Base-by-base conservation (phyloP, 1,140 invertebrate genomes). In the Cylas formicarius region DNA sequence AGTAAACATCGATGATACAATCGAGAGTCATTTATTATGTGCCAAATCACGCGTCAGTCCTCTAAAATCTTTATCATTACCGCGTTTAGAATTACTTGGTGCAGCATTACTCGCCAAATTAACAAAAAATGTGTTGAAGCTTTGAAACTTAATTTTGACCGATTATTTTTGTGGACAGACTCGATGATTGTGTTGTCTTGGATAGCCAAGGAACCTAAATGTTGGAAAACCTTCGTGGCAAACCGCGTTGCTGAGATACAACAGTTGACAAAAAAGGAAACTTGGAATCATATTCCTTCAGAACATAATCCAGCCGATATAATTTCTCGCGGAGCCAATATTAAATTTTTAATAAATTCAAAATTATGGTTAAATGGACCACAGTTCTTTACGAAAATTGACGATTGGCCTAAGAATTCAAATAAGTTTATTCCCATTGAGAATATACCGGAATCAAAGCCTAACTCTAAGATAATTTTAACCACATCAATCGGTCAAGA, bases 231-330 rank as follows among this genome's bases (percentile, higher is more conserved):
- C 7, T 50, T 50, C 26, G 22, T 50, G 4, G 22, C 46, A 4
- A 52, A 52, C 35, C 17, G 47, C 7, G 28, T 46, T 5, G 5
- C 36, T 14, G 35, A 42, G 23, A 50, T 52, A 36, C 40, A 45
- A 23, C 8, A 63, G 11, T 29, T 47, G n/a, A 63, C 62, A n/a
- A 17, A 9, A n/a, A 38, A 17, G 5, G 27, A 31, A 23, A 24
- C 34, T n/a, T 69, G 66, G 61, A 40, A 45, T 26, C 58, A 70
- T 40, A 57, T 69, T 8, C 11, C 18, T 17, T 40, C 45, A 1
- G 16, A 50, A 13, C 28, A 55, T 4, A 63, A 63, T 43, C 68
- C 68, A 0, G 65, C 66, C 2, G 68, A 71, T 56, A 44, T 65
- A 8, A 44, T 65, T 31, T 69, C 68, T 8, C 38, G 68, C 6